Conservation (phyloP, 2,113 vertebrate genomes). For the Chionis minor region DNA sequence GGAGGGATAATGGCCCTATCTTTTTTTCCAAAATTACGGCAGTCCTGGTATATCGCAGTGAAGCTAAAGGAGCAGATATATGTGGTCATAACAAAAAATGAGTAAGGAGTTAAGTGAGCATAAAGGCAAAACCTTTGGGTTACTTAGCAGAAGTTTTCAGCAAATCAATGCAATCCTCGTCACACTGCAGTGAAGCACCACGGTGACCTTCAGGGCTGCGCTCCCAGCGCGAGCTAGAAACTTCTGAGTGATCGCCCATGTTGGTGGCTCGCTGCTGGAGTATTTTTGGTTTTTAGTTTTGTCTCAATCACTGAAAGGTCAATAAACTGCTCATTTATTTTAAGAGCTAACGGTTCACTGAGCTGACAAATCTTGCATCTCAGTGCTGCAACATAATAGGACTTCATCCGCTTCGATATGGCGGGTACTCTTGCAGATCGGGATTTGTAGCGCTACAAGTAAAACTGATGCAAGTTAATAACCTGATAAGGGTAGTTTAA, state of each 20-base stretch:
- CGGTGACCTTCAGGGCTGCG: neutral
- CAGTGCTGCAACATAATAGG: neutral
- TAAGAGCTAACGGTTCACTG: neutral
- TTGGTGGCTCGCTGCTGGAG: neutral
- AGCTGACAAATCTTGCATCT: neutral
- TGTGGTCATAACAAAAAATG: fast-evolving
- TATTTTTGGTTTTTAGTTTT: neutral
- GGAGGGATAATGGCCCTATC: neutral
- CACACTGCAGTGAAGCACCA: neutral
- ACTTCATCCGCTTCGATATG: neutral
- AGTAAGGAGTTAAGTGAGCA: neutral
- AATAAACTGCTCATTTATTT: slow-evolving; percentile 20
- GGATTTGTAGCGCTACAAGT: neutral
- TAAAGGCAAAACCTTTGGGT: neutral
- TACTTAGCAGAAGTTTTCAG: neutral
- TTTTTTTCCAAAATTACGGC: neutral
- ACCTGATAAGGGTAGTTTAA: neutral
- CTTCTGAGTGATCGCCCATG: neutral
- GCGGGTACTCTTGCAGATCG: neutral
- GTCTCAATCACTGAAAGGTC: slow-evolving; percentile 12
- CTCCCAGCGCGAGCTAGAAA: neutral
- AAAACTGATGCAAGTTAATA: neutral
- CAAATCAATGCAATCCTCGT: neutral
- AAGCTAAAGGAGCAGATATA: neutral
- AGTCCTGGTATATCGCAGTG: fast-evolving